Conservation (phyloP, 1,140 invertebrate species). For the Delia radicum region DNA sequence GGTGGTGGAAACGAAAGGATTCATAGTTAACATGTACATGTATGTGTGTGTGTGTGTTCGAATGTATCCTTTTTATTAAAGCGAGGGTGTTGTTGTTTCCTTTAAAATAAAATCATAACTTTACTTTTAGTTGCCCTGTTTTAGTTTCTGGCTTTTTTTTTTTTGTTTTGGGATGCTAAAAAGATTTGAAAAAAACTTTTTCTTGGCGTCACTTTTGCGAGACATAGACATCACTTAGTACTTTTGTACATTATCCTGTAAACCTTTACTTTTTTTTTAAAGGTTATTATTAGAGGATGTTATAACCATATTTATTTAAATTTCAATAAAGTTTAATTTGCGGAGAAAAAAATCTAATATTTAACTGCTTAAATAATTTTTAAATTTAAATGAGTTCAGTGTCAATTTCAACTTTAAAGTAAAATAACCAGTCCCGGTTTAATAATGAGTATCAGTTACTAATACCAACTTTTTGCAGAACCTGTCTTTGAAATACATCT, state of each 20-base stretch:
- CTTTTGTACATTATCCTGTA: conserved; percentile 18
- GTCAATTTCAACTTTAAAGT: too few species aligned
- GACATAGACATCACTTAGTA: conserved; percentile 21
- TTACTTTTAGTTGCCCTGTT: not conserved
- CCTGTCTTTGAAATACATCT: too few species aligned
- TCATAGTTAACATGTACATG: too few species aligned
- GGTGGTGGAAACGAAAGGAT: not conserved
- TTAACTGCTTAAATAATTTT: too few species aligned
- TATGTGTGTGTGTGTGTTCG: too few species aligned
- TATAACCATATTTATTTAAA: conserved; percentile 15
- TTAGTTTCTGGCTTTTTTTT: not conserved
- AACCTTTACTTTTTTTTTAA: conserved; percentile 12
- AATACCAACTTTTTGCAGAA: too few species aligned
- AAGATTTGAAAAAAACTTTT: conserved; percentile 6
- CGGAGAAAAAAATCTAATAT: too few species aligned
- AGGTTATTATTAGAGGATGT: conserved; percentile 14
- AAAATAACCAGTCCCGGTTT: too few species aligned
- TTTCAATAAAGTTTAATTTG: not conserved
- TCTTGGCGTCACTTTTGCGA: conserved; percentile 23
- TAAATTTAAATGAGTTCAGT: too few species aligned
- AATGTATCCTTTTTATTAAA: too few species aligned
- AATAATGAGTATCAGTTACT: too few species aligned
- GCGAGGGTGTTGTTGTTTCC: not conserved
- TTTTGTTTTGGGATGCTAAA: not conserved
- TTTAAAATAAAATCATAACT: conserved; percentile 8